Evolutionary conservation across 2,888 invertebrate genomes (phyloP), one percentile per base, ranked within the genome.

Genomic region (Orgyia antiqua): DNA sequence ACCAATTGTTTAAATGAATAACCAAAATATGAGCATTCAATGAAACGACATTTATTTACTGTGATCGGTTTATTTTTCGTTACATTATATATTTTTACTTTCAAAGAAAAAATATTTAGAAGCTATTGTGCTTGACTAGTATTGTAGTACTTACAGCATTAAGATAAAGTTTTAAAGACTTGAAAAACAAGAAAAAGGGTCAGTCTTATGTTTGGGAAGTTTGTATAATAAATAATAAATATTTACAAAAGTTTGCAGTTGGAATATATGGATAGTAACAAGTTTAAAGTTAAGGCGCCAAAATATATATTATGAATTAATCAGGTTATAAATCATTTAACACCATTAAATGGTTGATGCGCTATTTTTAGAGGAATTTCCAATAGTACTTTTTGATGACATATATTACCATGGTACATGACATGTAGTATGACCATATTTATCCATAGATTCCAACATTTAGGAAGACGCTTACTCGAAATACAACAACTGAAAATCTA

Each of bases 191-290:
- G 83, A 83, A 72, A 80, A 84, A 80, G 84, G 86, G 75, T 86
- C 86, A 86, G 86, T 86, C 86, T 86, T 86, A 84, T 86, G 68
- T 82, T 84, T 83, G 86, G 86, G 83, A 84, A 84, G 78, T 75
- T 74, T 79, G 78, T 83, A 82, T 71, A 80, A 78, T 75, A 79
- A 83, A 77, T 63, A 61, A 79, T 82, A 50, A 24, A 31, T 50
- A 83, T 83, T 75, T 84, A 84, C 83, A 84, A 82, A 80, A 84
- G 80, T 73, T 47, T 40, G 13, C 20, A 30, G 51, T 31, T 41
- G 48, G 39, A 55, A 48, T 45, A 52, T 34, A 47, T 27, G 37
- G 55, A 51, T 48, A 47, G 37, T 13, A 39, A 34, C 32, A 33
- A 52, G 18, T 17, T 33, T 27, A 24, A 9, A 11, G 15, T 19